A percentile compares a stretch with the other conserved stretches of the same genome.
Conservation (phyloP, 2,113 vertebrate species). For the Rhinolophus sinicus region DNA sequence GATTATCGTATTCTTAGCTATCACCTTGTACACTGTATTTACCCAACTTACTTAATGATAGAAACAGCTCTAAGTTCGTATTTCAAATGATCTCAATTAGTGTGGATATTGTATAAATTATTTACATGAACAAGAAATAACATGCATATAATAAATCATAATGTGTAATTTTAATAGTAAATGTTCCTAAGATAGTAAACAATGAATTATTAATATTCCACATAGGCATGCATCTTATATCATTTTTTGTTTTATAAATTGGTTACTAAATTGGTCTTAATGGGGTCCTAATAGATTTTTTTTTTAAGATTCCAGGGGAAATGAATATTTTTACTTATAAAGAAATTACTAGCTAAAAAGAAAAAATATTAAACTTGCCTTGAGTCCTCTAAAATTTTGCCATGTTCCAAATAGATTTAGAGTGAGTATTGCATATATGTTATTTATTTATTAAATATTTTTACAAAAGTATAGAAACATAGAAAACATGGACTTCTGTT, state of each 20-base stretch:
- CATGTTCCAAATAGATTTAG: background rate
- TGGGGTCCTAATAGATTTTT: background rate
- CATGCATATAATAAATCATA: constrained; percentile 61
- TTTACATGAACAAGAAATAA: constrained; percentile 65
- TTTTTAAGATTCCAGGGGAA: constrained; percentile 33
- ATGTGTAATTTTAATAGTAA: constrained; percentile 63
- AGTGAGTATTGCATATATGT: background rate
- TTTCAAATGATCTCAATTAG: constrained; percentile 59
- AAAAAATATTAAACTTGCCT: background rate
- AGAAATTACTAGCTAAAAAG: background rate
- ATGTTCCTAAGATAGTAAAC: constrained; percentile 57
- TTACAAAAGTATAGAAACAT: background rate
- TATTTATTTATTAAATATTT: constrained; percentile 33
- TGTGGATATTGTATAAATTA: constrained; percentile 59
- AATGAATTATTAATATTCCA: constrained; percentile 52
- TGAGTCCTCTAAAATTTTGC: background rate
- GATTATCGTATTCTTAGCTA: constrained; percentile 1
- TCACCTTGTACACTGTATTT: background rate
- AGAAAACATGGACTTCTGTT: background rate
- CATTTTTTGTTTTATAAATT: constrained; percentile 14
- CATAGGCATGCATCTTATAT: background rate
- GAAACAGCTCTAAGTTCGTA: constrained; percentile 33
- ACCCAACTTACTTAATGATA: constrained; percentile 19
- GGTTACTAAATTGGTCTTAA: background rate
- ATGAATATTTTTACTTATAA: constrained; percentile 33